Conservation (phyloP, 2,113 vertebrate species). For the Hypanus sabinus region DNA sequence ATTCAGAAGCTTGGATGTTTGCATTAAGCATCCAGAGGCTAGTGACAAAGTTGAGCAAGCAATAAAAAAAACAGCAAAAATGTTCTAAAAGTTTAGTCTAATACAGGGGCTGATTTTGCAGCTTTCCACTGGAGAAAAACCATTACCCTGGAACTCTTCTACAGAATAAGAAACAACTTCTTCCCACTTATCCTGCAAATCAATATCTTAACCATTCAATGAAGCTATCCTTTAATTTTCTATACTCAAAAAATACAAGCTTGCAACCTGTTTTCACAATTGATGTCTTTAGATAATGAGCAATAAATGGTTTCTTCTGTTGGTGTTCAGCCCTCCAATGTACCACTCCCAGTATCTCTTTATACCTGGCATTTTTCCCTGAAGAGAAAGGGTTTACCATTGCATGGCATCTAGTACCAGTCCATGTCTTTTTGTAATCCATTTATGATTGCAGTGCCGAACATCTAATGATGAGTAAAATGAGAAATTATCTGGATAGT, state of each 20-base stretch:
- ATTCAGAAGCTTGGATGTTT: constrained; percentile 32
- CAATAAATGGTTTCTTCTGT: neutral
- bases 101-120: neutral
- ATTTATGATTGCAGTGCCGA: neutral
- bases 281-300: neutral
- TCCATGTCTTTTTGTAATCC: neutral
- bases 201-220: neutral
- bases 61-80: neutral
- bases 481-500: neutral
- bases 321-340: neutral
- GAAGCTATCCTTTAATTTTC: neutral
- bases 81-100: neutral
- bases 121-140: neutral
- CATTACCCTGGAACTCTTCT: neutral
- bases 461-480: neutral
- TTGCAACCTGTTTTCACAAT: neutral
- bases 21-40: neutral
- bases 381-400: neutral
- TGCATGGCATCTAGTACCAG: neutral
- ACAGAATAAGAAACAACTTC: neutral
- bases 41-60: neutral
- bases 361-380: neutral
- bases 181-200: neutral
- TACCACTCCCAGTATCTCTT: neutral
- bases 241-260: neutral